Percentiles rank a stretch among this genome's conserved stretches.
These are phyloP conservation scores for Ladona fulva DNA, from an alignment of 1,140 invertebrate species.

Conservation along the genomic window DNA sequence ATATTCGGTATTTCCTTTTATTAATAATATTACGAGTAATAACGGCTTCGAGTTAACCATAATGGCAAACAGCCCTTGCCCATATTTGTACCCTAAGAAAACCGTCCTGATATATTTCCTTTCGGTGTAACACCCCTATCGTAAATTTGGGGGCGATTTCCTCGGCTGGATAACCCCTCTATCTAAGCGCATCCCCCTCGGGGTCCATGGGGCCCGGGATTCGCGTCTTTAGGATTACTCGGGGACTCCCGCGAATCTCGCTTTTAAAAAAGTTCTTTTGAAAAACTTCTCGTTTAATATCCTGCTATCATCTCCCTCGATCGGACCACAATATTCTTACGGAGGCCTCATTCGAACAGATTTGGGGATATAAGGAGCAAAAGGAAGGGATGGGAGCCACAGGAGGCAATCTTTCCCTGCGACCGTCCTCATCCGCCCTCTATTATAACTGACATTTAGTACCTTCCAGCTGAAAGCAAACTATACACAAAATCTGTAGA, in stretches of 20 bases:
- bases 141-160: no score
- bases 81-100: neutral
- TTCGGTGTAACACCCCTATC: no score
- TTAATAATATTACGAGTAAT: neutral
- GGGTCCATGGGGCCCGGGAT: no score
- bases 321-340: slow-evolving; percentile 11
- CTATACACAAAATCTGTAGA: slow-evolving; percentile 12
- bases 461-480: slow-evolving; percentile 12
- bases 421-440: neutral
- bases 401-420: slow-evolving; percentile 6
- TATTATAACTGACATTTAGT: slow-evolving; percentile 16
- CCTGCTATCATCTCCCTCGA: slow-evolving; percentile 13
- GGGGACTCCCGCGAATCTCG: neutral
- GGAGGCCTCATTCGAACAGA: slow-evolving; percentile 12
- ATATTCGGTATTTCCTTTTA: neutral
- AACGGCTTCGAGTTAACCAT: neutral
- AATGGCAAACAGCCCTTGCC: neutral
- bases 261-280: slow-evolving; percentile 12
- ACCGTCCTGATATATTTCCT: neutral
- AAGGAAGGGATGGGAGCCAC: neutral
- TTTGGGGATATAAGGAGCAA: neutral
- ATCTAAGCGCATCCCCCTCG: neutral
- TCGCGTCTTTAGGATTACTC: neutral
- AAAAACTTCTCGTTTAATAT: slow-evolving; percentile 15
- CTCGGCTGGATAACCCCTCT: no score